These are phyloP conservation scores for Caenorhabditis parvicauda DNA, from an alignment of 2,888 invertebrate species.

Conservation along the genomic window DNA sequence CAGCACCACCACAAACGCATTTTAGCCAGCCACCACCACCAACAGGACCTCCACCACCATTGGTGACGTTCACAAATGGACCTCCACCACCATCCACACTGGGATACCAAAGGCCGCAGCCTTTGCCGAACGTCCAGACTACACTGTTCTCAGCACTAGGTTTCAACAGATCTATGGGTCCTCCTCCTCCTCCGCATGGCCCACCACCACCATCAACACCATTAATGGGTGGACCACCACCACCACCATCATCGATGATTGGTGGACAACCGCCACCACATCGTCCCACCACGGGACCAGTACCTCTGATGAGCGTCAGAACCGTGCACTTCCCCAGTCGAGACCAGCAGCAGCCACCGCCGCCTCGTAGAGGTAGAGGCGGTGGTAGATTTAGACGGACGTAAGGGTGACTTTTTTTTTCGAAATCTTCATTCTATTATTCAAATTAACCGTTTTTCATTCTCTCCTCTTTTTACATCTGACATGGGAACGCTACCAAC, in stretches of 20 bases:
- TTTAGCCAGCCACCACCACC: constrained; percentile 5
- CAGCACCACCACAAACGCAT: constrained; percentile 5
- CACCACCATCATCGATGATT: background rate
- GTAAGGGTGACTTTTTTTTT: too few relatives aligned
- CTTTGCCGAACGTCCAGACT: constrained; percentile 17
- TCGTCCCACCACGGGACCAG: background rate
- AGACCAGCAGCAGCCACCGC: background rate
- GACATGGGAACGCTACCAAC: too few relatives aligned
- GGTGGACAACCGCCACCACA: constrained; percentile 1
- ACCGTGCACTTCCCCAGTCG: background rate
- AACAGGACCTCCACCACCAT: background rate
- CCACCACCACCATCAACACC: constrained; percentile 6
- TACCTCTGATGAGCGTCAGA: background rate
- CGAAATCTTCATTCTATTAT: too few relatives aligned
- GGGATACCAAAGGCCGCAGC: background rate
- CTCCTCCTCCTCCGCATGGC: constrained; percentile 15
- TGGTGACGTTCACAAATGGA: constrained; percentile 9
- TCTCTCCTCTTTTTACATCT: too few relatives aligned
- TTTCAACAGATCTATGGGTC: constrained; percentile 11
- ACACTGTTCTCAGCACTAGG: constrained; percentile 29
- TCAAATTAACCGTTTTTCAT: too few relatives aligned
- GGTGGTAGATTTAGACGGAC: background rate
- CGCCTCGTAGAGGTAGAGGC: constrained; percentile 3
- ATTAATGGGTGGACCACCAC: constrained; percentile 1
- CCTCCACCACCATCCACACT: constrained; percentile 4